Evolutionary conservation across 2,888 invertebrate genomes (phyloP).

Genomic region (Catocala fraxini): DNA sequence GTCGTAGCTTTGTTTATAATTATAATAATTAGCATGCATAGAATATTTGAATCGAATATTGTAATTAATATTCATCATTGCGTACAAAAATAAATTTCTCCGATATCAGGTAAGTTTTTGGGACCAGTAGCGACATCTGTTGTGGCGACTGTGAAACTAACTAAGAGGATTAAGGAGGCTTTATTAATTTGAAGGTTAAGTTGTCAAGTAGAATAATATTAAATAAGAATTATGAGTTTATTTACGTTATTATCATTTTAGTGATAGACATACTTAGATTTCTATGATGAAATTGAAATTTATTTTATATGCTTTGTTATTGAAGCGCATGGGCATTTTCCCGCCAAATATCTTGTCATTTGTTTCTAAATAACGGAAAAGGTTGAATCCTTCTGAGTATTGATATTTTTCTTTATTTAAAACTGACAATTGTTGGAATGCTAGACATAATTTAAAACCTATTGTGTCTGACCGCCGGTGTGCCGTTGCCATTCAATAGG

Average conservation of each 20-base stretch:
- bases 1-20: background rate
- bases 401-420: no score
- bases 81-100: background rate
- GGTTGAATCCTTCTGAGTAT: no score
- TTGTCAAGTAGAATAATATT: background rate
- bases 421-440: no score
- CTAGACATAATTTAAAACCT: no score
- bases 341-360: background rate
- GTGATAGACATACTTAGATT: conserved; percentile 3
- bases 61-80: conserved; percentile 3
- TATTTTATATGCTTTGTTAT: background rate
- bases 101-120: background rate
- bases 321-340: background rate
- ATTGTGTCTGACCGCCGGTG: no score
- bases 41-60: conserved; percentile 2
- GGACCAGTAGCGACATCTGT: conserved; percentile 58
- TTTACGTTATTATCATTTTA: background rate
- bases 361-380: no score
- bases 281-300: background rate
- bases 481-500: no score
- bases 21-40: background rate
- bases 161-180: background rate
- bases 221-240: no score
- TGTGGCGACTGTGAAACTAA: conserved; percentile 10
- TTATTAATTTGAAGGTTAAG: background rate